These are phyloP conservation scores for Heliothis subflexa DNA, from an alignment of 1,140 invertebrate species.

Conservation along the genomic window DNA sequence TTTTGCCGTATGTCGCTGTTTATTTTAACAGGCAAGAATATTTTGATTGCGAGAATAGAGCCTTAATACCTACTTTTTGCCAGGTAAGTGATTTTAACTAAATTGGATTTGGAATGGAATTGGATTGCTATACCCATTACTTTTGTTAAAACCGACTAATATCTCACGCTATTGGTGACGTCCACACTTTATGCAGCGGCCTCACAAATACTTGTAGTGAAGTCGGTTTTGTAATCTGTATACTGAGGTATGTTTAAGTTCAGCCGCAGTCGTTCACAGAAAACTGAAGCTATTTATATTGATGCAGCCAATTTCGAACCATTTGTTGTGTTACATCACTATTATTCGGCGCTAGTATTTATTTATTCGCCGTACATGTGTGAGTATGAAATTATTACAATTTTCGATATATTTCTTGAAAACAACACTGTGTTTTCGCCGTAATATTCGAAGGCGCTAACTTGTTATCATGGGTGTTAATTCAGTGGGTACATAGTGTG, in stretches of 20 bases:
- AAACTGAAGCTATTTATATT: constrained; percentile 43
- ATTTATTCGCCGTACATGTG: background rate
- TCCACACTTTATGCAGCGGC: constrained; percentile 8
- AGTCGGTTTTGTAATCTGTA: constrained; percentile 49
- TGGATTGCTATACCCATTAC: background rate
- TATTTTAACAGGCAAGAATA: too few species aligned
- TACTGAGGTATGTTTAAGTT: constrained; percentile 47
- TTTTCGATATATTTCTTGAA: constrained; percentile 4
- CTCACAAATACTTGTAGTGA: constrained; percentile 47
- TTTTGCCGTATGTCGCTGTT: too few species aligned
- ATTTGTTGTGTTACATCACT: constrained; percentile 10
- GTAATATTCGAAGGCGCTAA: background rate
- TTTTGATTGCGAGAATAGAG: too few species aligned
- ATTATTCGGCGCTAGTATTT: constrained; percentile 1
- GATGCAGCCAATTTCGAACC: constrained; percentile 40
- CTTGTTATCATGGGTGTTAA: constrained; percentile 3
- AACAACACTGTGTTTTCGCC: constrained; percentile 3
- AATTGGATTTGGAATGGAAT: too few species aligned
- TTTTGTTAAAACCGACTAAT: background rate
- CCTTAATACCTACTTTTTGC: too few species aligned
- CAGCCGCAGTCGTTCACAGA: constrained; percentile 34
- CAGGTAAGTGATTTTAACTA: too few species aligned
- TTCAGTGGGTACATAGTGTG: background rate
- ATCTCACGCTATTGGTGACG: constrained; percentile 8
- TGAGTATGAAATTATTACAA: background rate